These are phyloP conservation scores for Nomada goodeniana DNA, from an alignment of 2,888 invertebrate genomes.

Conservation along the genomic window DNA sequence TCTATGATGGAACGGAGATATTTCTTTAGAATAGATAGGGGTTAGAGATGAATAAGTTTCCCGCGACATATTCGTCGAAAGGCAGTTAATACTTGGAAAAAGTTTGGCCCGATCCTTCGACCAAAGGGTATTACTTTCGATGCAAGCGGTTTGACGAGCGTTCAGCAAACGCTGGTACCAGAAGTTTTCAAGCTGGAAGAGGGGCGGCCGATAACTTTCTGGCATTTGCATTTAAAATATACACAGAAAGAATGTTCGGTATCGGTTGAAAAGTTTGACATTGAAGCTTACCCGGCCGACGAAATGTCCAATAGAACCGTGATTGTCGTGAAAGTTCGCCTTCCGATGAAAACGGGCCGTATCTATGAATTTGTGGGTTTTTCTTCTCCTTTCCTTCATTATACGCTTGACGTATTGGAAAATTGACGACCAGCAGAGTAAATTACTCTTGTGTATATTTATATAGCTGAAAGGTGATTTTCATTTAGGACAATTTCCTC, in stretches of 20 bases:
- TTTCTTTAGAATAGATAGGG: neutral
- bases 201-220: conserved; percentile 37
- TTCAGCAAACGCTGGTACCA: conserved; percentile 41
- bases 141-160: conserved; percentile 27
- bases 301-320: neutral
- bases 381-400: neutral
- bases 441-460: neutral
- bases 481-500: too few species aligned
- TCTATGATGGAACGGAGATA: neutral
- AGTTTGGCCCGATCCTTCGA: conserved; percentile 29
- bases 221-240: conserved; percentile 52
- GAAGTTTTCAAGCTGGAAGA: neutral
- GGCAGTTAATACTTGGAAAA: conserved; percentile 42
- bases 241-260: conserved; percentile 51
- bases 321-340: conserved; percentile 17
- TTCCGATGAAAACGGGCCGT: neutral
- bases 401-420: neutral
- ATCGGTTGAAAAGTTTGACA: conserved; percentile 43
- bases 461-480: too few species aligned
- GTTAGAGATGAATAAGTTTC: conserved; percentile 15
- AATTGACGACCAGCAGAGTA: neutral
- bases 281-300: conserved; percentile 7
- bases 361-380: neutral
- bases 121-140: conserved; percentile 30
- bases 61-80: conserved; percentile 49